Conservation (phyloP, 2,888 invertebrate species). For the Frankliniella intonsa region DNA sequence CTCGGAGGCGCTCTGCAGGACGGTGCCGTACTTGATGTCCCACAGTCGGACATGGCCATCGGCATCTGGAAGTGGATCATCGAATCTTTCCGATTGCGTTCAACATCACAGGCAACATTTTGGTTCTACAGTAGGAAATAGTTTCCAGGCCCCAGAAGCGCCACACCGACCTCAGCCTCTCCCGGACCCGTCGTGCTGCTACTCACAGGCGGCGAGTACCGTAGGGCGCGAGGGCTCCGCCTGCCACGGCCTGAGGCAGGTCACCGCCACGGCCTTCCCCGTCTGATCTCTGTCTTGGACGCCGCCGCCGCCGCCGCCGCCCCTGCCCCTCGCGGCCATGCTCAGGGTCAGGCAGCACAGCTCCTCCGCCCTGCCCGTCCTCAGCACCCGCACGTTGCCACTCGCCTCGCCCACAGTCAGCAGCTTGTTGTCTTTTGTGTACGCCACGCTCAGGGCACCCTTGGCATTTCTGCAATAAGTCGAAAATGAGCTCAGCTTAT, state of each 20-base stretch:
- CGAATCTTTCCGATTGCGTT: background rate
- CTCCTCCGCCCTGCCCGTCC: slow-evolving; percentile 4
- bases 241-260: slow-evolving; percentile 53
- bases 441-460: background rate
- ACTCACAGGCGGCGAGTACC: slow-evolving; percentile 43
- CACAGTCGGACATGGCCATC: slow-evolving; percentile 65
- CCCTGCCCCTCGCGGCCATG: background rate
- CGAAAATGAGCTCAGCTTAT: too few species aligned
- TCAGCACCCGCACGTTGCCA: background rate
- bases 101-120: too few species aligned
- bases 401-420: background rate
- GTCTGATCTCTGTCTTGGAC: background rate
- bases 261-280: slow-evolving; percentile 45
- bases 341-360: slow-evolving; percentile 6
- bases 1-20: slow-evolving; percentile 61
- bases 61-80: slow-evolving; percentile 50
- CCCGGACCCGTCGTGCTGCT: background rate
- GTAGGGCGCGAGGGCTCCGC: slow-evolving; percentile 44
- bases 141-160: too few species aligned
- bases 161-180: background rate
- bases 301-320: background rate
- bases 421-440: slow-evolving; percentile 4
- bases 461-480: background rate
- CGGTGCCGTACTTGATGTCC: slow-evolving; percentile 61
- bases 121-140: too few species aligned